These are phyloP conservation scores for Darevskia mixta DNA, from an alignment of 2,797 vertebrate genomes.

Conservation along the genomic window DNA sequence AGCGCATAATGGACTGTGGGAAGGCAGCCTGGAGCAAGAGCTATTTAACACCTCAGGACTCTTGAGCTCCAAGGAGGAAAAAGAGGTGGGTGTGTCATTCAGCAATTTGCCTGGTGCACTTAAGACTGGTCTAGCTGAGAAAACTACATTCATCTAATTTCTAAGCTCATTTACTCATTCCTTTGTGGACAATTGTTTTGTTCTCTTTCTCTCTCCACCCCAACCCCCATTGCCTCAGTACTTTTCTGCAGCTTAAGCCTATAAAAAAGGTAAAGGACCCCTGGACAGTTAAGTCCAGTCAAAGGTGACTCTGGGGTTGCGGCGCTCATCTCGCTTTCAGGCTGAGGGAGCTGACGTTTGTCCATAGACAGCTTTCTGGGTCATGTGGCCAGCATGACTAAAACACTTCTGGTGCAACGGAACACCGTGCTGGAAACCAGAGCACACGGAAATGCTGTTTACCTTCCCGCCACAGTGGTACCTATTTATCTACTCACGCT, in stretches of 20 bases:
- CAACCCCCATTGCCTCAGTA: not conserved
- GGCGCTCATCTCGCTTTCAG: no score
- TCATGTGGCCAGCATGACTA: no score
- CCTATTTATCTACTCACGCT: no score
- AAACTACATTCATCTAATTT: slow-evolving; percentile 12
- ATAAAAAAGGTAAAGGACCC: no score
- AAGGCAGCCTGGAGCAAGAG: slow-evolving; percentile 13
- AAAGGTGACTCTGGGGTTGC: no score
- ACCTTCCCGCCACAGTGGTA: no score
- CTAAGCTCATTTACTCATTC: not conserved
- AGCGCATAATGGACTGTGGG: slow-evolving; percentile 26
- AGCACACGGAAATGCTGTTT: no score
- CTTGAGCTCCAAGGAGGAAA: slow-evolving; percentile 17
- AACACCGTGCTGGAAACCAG: no score
- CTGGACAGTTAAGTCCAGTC: no score
- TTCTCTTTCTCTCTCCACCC: not conserved
- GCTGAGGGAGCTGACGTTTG: accelerated
- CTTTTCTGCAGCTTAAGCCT: not conserved
- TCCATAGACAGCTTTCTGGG: no score
- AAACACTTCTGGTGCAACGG: no score
- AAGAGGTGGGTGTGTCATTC: not conserved
- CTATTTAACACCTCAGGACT: slow-evolving; percentile 15
- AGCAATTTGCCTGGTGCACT: slow-evolving; percentile 24
- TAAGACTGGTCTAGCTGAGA: not conserved
- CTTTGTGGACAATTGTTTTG: not conserved